A percentile compares a stretch with the other conserved stretches of the same genome.
Evolutionary conservation across 2,888 invertebrate genomes (phyloP).

Genomic region (Erebia epiphron): DNA sequence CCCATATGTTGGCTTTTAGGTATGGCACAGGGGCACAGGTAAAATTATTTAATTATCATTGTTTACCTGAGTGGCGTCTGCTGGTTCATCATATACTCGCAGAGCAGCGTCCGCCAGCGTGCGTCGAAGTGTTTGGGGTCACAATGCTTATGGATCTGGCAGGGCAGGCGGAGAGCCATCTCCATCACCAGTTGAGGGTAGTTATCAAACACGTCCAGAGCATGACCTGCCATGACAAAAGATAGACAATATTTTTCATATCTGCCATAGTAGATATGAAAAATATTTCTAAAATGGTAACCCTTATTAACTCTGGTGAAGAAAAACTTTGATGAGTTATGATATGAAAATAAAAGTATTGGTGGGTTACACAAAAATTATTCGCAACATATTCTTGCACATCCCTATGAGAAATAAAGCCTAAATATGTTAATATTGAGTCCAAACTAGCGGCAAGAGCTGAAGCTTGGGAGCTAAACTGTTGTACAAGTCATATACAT

Average conservation of each 20-base stretch:
- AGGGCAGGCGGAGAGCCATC: conserved; percentile 95
- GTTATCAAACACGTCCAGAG: conserved; percentile 94
- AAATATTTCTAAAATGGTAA: too few species aligned
- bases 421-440: not conserved
- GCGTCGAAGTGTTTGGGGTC: conserved; percentile 84
- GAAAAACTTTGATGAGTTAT: too few species aligned
- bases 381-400: too few species aligned
- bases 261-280: not conserved
- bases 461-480: too few species aligned
- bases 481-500: too few species aligned
- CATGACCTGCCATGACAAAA: conserved; percentile 4
- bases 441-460: too few species aligned
- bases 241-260: too few species aligned
- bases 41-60: too few species aligned
- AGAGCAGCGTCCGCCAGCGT: conserved; percentile 91
- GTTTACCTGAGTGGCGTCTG: conserved; percentile 91
- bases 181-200: conserved; percentile 97
- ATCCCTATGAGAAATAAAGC: too few species aligned
- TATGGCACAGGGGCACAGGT: too few species aligned
- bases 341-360: not conserved
- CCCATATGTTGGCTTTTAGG: too few species aligned
- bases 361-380: not conserved
- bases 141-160: conserved; percentile 94
- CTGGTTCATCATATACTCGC: conserved; percentile 97
- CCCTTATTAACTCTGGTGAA: too few species aligned